Evolutionary conservation across 2,113 vertebrate species (phyloP), one percentile per base, ranked within the genome.

Genomic region (Austrofundulus limnaeus): DNA sequence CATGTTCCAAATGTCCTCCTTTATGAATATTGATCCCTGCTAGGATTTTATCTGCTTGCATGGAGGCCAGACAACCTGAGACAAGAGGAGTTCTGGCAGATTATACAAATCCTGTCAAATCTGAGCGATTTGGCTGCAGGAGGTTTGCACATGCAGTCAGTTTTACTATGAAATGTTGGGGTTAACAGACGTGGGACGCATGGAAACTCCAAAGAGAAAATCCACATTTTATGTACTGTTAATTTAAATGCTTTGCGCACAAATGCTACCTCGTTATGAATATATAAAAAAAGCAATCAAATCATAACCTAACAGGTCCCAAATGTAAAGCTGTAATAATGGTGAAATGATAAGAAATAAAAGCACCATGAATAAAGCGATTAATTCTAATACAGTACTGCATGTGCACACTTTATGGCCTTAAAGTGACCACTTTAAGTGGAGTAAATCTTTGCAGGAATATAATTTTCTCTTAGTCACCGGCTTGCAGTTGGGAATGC

Each of bases 101-200:
- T 42, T 61, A 53, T 39, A 66, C 57, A 82, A 82, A 82, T 75
- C 73, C 61, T 38, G 43, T 71, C 38, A 81, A 79, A 81, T 75
- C 67, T 31, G 10, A 61, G 15, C 75, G 43, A 72, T 64, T 61
- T 74, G n/a, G 25, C 60, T 70, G n/a, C 47, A 60, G 12, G 47
- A 45, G 43, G 31, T 13, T 59, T 48, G 28, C 49, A 68, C 53
- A 25, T 59, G 54, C 34, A 62, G 14, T 59, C 60, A 11, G 20
- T 2, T 15, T 12, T 1, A 3, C 21, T 23, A 51, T 49, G 55
- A 39, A 46, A 19, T 14, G 28, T 24, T 21, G 2, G 34, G 19
- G 11, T 42, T n/a, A 11, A 51, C 15, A 59, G 48, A 25, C 23
- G 9, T 34, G 55, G 39, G 38, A 34, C 13, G 9, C 19, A 31